Percentiles rank a stretch among this genome's conserved stretches.
phyloP scores from a whole-genome alignment of 1,140 invertebrate genomes.

The Teleogryllus occipitalis region DNA sequence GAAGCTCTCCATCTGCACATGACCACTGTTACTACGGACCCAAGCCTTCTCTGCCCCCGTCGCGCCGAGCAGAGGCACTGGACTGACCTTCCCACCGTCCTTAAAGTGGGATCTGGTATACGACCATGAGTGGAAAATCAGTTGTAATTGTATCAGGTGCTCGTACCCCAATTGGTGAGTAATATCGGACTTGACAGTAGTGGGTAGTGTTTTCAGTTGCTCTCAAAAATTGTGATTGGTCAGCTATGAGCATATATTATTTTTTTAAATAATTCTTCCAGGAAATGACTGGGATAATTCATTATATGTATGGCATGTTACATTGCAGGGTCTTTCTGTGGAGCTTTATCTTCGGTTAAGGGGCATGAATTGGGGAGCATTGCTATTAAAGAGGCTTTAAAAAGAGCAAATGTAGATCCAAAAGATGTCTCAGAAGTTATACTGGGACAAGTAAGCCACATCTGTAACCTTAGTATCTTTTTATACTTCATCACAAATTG shows the following conservation, averaged over 20 bases:
- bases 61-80: no score
- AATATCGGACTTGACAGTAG: background rate
- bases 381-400: constrained; percentile 64
- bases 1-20: no score
- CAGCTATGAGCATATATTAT: background rate
- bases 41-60: no score
- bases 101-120: no score
- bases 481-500: background rate
- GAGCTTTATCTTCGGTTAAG: constrained; percentile 54
- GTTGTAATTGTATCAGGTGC: background rate
- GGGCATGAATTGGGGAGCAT: constrained; percentile 65
- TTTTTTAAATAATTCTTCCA: background rate
- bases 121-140: background rate
- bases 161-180: background rate
- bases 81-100: no score
- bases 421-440: constrained; percentile 75
- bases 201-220: background rate
- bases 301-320: background rate
- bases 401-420: constrained; percentile 48
- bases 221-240: background rate
- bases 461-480: background rate
- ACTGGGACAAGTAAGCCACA: constrained; percentile 62
- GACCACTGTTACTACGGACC: no score
- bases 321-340: constrained; percentile 58
- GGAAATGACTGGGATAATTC: no score